These are phyloP conservation scores for Papilio aristodemus DNA, from an alignment of 1,140 invertebrate genomes.

Conservation along the genomic window DNA sequence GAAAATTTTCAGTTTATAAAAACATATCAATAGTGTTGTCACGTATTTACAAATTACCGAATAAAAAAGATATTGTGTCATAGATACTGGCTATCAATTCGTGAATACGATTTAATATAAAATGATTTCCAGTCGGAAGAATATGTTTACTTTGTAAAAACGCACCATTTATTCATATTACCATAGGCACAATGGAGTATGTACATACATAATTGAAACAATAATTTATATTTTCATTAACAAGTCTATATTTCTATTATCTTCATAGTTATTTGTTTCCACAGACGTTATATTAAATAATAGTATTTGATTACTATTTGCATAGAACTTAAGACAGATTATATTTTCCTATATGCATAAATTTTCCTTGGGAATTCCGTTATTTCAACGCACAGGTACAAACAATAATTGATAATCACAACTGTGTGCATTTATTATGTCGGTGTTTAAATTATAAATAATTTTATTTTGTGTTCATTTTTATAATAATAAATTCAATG, in stretches of 20 bases:
- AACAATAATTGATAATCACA: too few species aligned
- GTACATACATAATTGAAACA: not conserved
- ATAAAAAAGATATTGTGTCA: too few species aligned
- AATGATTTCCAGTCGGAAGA: too few species aligned
- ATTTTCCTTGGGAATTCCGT: conserved; percentile 16
- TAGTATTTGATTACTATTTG: conserved; percentile 22
- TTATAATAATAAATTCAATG: not conserved
- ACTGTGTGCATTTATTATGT: too few species aligned
- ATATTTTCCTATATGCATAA: conserved; percentile 1
- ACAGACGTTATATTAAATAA: conserved; percentile 12
- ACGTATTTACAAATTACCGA: too few species aligned
- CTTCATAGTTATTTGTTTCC: conserved; percentile 27
- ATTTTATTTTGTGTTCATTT: not conserved
- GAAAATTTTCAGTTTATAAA: too few species aligned
- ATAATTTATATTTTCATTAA: conserved; percentile 21
- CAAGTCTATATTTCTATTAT: conserved; percentile 25
- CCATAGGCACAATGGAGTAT: not conserved
- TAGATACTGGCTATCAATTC: too few species aligned
- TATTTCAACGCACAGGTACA: not conserved
- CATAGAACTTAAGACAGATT: conserved; percentile 13
- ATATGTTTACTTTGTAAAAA: too few species aligned
- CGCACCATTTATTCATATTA: not conserved
- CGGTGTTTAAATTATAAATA: too few species aligned
- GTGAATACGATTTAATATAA: too few species aligned
- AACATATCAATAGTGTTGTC: too few species aligned